These are phyloP conservation scores for Cephus rjabovi DNA, from an alignment of 2,888 invertebrate species.

Conservation along the genomic window DNA sequence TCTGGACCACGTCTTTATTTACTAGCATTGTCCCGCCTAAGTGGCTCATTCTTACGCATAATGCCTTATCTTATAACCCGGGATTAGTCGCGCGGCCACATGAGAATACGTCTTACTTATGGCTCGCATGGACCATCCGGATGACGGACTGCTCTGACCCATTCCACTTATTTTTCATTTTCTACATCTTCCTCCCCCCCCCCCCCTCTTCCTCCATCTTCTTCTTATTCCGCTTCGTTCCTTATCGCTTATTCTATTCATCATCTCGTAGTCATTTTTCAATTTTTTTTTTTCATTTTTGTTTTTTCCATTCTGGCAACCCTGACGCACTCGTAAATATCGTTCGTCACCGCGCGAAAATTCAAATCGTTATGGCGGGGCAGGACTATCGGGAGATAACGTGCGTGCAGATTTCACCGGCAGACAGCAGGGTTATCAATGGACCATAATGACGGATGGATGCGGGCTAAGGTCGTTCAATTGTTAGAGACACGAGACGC, in stretches of 20 bases:
- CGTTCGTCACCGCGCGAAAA: neutral
- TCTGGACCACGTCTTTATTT: conserved; percentile 39
- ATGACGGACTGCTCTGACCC: conserved; percentile 29
- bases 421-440: neutral
- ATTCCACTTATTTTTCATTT: neutral
- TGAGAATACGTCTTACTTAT: conserved; percentile 16
- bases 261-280: neutral
- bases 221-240: neutral
- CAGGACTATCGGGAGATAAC: neutral
- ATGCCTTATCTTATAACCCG: conserved; percentile 14
- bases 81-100: conserved; percentile 17
- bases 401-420: neutral
- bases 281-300: neutral
- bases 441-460: neutral
- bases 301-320: neutral
- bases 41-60: conserved; percentile 25
- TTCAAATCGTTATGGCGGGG: neutral
- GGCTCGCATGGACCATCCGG: conserved; percentile 4
- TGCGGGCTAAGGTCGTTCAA: neutral
- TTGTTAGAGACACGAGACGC: conserved; percentile 21
- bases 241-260: neutral
- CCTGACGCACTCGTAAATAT: neutral
- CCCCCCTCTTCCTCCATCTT: neutral
- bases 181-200: neutral
- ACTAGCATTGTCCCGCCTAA: conserved; percentile 35